A percentile compares a stretch with the other conserved stretches of the same genome.
Evolutionary conservation across 2,888 invertebrate genomes (phyloP).

Genomic region (Macroteleia sp.): DNA sequence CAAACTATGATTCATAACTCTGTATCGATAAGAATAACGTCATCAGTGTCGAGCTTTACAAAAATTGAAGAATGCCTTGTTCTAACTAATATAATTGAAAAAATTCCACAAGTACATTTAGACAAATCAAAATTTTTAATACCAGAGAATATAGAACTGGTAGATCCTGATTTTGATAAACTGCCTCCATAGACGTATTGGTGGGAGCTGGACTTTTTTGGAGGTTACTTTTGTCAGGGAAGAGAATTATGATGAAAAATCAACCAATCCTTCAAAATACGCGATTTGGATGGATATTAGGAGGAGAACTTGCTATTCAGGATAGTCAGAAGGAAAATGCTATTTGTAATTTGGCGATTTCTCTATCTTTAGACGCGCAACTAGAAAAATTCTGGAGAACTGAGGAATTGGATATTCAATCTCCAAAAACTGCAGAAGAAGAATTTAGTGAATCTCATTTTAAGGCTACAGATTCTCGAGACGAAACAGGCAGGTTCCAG

Average conservation of each 20-base stretch:
- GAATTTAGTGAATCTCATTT: conserved; percentile 10
- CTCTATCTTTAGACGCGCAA: not conserved
- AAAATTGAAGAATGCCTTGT: conserved; percentile 4
- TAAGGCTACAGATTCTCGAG: not conserved
- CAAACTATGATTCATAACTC: not conserved
- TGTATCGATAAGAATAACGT: not conserved
- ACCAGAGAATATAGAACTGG: not conserved
- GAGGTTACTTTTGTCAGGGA: not conserved
- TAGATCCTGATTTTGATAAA: not conserved
- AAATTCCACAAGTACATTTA: not conserved
- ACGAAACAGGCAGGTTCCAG: not conserved
- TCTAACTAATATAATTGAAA: not conserved
- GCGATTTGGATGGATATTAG: not conserved
- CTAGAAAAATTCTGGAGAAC: not conserved
- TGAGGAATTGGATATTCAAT: conserved; percentile 2
- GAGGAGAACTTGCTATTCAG: not conserved
- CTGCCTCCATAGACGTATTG: not conserved
- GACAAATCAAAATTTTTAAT: not conserved
- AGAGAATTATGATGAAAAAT: not conserved
- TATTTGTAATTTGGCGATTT: not conserved
- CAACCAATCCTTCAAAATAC: not conserved
- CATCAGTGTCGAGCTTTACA: not conserved
- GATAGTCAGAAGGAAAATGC: not conserved
- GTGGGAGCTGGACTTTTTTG: conserved; percentile 11
- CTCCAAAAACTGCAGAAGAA: conserved; percentile 3